These are phyloP conservation scores for Echeneis naucrates DNA, from an alignment of 2,797 vertebrate genomes.

Conservation along the genomic window DNA sequence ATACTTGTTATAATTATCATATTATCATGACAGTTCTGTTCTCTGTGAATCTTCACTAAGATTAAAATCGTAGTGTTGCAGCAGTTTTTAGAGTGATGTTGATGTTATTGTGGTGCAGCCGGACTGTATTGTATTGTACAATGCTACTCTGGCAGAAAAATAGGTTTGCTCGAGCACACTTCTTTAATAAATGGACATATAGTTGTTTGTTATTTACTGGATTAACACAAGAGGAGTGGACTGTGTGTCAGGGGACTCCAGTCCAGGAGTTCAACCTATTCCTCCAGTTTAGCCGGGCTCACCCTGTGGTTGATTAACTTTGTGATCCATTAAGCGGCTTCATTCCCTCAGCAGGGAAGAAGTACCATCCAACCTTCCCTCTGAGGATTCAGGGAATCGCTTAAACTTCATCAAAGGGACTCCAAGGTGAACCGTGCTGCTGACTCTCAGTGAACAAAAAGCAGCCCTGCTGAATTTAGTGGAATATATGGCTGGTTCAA, in stretches of 20 bases:
- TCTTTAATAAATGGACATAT: background rate
- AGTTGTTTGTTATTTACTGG: conserved; percentile 11
- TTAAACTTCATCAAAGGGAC: conserved; percentile 76
- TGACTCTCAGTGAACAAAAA: conserved; percentile 52
- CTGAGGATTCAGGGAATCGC: conserved; percentile 78
- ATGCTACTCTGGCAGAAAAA: no score
- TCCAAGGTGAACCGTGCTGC: conserved; percentile 67
- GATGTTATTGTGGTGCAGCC: no score
- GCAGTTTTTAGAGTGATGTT: background rate
- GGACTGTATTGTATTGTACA: no score
- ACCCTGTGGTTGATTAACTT: conserved; percentile 80
- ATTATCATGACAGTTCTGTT: no score
- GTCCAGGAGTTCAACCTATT: conserved; percentile 61
- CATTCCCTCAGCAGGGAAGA: conserved; percentile 67
- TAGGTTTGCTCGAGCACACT: no score
- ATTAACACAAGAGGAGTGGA: background rate
- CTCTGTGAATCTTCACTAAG: no score
- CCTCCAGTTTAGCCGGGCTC: conserved; percentile 62
- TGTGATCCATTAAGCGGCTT: conserved; percentile 82
- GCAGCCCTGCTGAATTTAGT: conserved; percentile 8
- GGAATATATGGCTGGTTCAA: conserved; percentile 10
- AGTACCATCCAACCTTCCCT: conserved; percentile 69
- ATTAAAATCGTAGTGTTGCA: background rate
- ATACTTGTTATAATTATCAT: no score
- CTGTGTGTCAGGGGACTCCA: conserved; percentile 35